A percentile compares a stretch with the other conserved stretches of the same genome.
phyloP scores from a whole-genome alignment of 2,797 vertebrate species.

The Balearica regulorum region DNA sequence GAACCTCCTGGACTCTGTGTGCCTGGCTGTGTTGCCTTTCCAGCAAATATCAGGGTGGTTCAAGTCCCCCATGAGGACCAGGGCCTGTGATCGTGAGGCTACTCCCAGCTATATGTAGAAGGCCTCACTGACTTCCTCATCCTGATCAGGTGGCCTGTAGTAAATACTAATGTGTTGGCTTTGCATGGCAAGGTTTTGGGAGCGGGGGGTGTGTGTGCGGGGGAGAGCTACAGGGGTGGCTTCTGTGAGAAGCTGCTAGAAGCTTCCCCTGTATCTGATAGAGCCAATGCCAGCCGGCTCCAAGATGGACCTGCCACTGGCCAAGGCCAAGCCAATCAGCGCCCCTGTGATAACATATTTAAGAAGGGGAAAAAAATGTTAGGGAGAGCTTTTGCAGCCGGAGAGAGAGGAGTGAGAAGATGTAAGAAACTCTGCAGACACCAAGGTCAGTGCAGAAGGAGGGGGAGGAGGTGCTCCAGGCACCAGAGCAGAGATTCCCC shows the following conservation, averaged over 20 bases:
- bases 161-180: too few species aligned
- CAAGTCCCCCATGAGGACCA: too few species aligned
- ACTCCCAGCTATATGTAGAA: too few species aligned
- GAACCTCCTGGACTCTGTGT: too few species aligned
- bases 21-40: too few species aligned
- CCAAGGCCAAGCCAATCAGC: background rate
- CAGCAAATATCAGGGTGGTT: too few species aligned
- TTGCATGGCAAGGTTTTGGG: background rate
- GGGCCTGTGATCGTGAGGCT: too few species aligned
- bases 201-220: fast-evolving
- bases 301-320: background rate
- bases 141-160: too few species aligned
- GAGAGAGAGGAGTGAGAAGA: background rate
- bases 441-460: background rate
- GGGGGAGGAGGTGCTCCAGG: background rate
- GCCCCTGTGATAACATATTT: background rate
- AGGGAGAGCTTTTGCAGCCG: too few species aligned
- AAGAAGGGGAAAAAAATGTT: background rate
- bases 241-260: background rate
- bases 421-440: background rate
- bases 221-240: background rate
- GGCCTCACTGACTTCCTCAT: too few species aligned
- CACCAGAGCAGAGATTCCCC: background rate
- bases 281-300: background rate
- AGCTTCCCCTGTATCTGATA: background rate